phyloP scores from a whole-genome alignment of 2,888 invertebrate species.

The Ptilodon capucinus region DNA sequence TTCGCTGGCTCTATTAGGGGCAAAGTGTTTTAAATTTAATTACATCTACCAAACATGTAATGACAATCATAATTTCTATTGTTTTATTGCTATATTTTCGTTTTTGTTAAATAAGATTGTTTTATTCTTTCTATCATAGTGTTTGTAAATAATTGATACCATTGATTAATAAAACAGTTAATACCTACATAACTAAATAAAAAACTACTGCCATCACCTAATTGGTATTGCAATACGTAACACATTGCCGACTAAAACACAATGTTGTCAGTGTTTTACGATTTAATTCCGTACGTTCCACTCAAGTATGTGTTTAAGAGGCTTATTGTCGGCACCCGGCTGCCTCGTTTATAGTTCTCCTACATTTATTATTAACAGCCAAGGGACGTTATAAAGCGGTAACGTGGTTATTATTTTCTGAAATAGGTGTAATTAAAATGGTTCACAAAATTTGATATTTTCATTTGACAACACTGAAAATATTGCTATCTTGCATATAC shows the following conservation, averaged over 20 bases:
- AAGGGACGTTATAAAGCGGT: neutral
- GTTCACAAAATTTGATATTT: no score
- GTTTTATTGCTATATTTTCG: no score
- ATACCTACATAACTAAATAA: neutral
- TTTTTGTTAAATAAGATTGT: no score
- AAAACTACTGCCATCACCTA: conserved; percentile 4
- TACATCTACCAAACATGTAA: no score
- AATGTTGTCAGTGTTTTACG: conserved; percentile 45
- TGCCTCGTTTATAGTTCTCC: conserved; percentile 24
- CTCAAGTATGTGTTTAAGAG: conserved; percentile 36
- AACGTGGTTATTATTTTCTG: neutral
- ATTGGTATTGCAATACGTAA: conserved; percentile 25
- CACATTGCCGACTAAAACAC: conserved; percentile 28
- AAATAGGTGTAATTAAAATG: neutral
- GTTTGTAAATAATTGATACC: neutral
- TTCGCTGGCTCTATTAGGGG: no score
- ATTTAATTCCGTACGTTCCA: conserved; percentile 46
- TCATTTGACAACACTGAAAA: no score
- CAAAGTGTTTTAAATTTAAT: no score
- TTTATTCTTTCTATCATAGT: no score
- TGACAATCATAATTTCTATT: neutral
- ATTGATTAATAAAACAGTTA: neutral
- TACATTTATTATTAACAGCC: conserved; percentile 12
- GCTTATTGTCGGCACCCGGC: conserved; percentile 24
- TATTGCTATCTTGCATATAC: no score